phyloP scores from a whole-genome alignment of 2,888 invertebrate species.

The Cerceris ruficornis region DNA sequence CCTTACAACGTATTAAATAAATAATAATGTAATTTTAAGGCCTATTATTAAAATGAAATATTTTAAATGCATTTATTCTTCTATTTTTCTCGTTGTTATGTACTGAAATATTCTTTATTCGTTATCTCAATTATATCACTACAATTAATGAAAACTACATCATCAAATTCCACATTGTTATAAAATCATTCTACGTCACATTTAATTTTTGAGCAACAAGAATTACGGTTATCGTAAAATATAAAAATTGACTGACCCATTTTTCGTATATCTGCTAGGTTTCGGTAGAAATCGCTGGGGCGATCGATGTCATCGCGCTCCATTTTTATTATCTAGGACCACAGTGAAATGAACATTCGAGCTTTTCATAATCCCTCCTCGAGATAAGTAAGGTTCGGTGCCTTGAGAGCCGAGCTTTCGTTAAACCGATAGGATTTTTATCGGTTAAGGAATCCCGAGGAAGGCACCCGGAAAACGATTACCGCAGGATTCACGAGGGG shows the following conservation, averaged over 20 bases:
- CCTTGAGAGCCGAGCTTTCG: conserved; percentile 27
- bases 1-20: no score
- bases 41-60: no score
- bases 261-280: conserved; percentile 24
- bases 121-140: no score
- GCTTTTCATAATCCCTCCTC: conserved; percentile 44
- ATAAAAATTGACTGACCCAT: no score
- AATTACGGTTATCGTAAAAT: no score
- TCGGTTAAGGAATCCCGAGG: conserved; percentile 21
- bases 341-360: conserved; percentile 42
- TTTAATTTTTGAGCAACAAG: background rate
- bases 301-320: conserved; percentile 4
- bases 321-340: conserved; percentile 19
- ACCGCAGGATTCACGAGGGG: background rate
- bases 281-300: conserved; percentile 27
- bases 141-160: no score
- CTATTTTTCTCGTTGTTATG: no score
- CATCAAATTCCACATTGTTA: no score
- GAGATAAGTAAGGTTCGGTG: conserved; percentile 30
- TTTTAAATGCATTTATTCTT: no score
- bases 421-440: conserved; percentile 18
- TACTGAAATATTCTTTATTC: no score
- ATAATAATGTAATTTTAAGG: no score
- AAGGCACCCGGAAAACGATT: conserved; percentile 14
- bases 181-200: background rate